Base-by-base conservation (phyloP, 2,888 invertebrate genomes). In the Rhorus exstirpatorius region DNA sequence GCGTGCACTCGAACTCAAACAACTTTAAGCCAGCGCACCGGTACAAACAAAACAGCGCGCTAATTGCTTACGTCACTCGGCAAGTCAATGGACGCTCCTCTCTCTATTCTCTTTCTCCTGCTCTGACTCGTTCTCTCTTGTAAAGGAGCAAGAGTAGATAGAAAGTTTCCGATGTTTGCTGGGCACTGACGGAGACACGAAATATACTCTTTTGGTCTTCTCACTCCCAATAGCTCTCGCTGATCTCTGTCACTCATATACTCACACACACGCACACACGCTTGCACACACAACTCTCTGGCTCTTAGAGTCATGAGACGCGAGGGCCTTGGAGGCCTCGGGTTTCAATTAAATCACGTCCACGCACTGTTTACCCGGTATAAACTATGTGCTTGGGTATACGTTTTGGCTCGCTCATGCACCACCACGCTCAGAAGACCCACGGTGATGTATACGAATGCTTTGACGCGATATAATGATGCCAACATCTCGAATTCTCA, bases 11-110 rank as follows among this genome's bases (percentile, higher is more conserved):
- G 87, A 90, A 89, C 89, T 89, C 90, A 89, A 90, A 90, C 90
- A 90, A 89, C 90, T 90, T 90, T 87, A 89, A 89, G 88, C 87
- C 87, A 85, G 88, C 88, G 89, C 88, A 89, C 89, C 87, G 88
- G 88, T 85, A 88, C 90, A 90, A 90, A 90, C 90, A 90, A 90
- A 90, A 90, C 90, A 88, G 87, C 89, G 88, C 89, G 88, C 91
- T 91, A 91, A 91, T 91, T 91, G 91, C 91, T 91, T 90, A 90
- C 91, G 91, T 91, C 91, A 91, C 90, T 91, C 90, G 89, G 87
- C 88, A 87, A 90, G 90, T 91, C 91, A 91, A 91, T 90, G 91
- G 91, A 90, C 90, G 88, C 87, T 88, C 86, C 85, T 87, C 86
- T 78, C 79, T 79, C 70, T 68, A 88, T 88, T 87, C 88, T 86